Evolutionary conservation across 2,888 invertebrate species (phyloP).

Genomic region (Caenorhabditis doughertyi): DNA sequence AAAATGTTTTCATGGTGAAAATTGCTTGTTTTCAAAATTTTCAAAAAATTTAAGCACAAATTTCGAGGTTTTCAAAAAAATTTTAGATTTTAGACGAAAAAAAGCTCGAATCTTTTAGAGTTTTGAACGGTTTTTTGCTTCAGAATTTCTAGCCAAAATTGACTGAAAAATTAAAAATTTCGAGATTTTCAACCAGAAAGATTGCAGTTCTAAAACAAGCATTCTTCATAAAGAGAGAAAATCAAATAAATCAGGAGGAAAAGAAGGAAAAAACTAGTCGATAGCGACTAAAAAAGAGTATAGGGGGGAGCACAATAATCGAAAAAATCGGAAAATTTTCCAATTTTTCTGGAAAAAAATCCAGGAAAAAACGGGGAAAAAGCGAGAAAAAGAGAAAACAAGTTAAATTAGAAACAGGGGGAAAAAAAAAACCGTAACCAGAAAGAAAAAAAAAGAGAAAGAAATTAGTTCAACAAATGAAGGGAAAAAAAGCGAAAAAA

Average conservation of each 20-base stretch:
- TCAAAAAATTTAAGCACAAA: too few species aligned
- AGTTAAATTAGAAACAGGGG: slow-evolving; percentile 1
- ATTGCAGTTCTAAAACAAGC: not conserved
- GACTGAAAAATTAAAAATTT: too few species aligned
- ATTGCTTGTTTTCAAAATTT: too few species aligned
- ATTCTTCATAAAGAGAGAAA: not conserved
- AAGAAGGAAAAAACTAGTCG: not conserved
- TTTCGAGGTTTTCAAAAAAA: too few species aligned
- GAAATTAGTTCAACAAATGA: not conserved
- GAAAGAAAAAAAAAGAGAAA: not conserved
- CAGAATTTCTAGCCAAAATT: not conserved
- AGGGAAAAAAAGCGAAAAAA: not conserved
- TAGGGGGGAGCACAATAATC: not conserved
- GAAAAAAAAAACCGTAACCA: slow-evolving; percentile 35
- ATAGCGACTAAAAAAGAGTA: not conserved
- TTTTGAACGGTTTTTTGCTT: too few species aligned
- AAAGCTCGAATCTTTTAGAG: too few species aligned
- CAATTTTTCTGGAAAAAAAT: too few species aligned
- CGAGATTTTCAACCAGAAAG: too few species aligned
- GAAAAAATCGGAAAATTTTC: not conserved
- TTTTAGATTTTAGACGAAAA: too few species aligned
- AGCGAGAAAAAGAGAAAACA: not conserved
- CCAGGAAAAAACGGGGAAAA: not conserved
- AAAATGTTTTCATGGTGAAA: too few species aligned
- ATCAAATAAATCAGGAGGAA: not conserved